Evolutionary conservation across 2,888 invertebrate genomes (phyloP).

Genomic region (Parnassius glacialis): DNA sequence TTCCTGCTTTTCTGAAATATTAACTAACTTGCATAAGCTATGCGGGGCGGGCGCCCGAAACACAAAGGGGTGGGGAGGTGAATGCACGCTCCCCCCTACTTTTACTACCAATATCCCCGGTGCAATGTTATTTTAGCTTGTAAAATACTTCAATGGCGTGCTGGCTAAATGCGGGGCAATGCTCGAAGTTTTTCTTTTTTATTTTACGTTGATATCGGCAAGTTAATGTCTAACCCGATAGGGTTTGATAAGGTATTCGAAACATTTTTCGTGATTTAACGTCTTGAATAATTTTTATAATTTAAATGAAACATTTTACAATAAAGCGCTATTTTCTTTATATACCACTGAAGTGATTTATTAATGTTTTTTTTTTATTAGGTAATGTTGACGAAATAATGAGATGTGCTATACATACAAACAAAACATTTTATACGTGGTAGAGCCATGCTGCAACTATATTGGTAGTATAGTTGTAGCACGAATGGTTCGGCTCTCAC

Average conservation of each 20-base stretch:
- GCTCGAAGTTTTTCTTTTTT: conserved; percentile 28
- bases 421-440: too few species aligned
- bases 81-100: conserved; percentile 49
- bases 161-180: conserved; percentile 39
- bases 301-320: neutral
- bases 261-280: neutral
- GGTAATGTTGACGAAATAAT: too few species aligned
- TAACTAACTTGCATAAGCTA: conserved; percentile 75
- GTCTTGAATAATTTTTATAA: too few species aligned
- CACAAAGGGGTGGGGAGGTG: conserved; percentile 42
- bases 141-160: conserved; percentile 32
- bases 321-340: neutral
- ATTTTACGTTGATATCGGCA: conserved; percentile 5
- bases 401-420: too few species aligned
- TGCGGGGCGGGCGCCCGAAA: conserved; percentile 38
- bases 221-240: conserved; percentile 26
- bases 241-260: conserved; percentile 15
- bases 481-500: too few species aligned
- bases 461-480: too few species aligned
- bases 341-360: neutral
- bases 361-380: too few species aligned
- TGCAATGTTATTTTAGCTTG: conserved; percentile 37
- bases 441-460: too few species aligned
- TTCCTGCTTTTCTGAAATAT: conserved; percentile 68
- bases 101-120: conserved; percentile 30